Conservation (phyloP, 2,888 invertebrate genomes). For the Netelia melanura region DNA sequence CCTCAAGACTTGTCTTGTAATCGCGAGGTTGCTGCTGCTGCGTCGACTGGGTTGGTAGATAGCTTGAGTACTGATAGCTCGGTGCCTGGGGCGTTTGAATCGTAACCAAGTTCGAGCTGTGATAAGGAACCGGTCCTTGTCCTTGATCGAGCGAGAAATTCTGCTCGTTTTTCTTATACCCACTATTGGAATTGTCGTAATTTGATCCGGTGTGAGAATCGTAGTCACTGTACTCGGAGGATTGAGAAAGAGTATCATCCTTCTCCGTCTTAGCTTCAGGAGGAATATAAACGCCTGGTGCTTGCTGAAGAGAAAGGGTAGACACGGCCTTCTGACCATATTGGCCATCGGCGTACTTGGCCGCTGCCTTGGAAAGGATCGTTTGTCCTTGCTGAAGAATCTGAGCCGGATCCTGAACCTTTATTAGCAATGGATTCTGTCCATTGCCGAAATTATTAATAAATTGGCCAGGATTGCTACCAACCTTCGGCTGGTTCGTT, state of each 20-base stretch:
- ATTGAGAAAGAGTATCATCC: slow-evolving; percentile 64
- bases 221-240: slow-evolving; percentile 76
- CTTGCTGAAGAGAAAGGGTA: slow-evolving; percentile 74
- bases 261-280: slow-evolving; percentile 70
- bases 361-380: slow-evolving; percentile 64
- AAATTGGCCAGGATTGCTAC: slow-evolving; percentile 59
- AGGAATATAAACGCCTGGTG: slow-evolving; percentile 76
- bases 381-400: slow-evolving; percentile 58
- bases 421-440: slow-evolving; percentile 56
- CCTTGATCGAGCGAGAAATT: slow-evolving; percentile 72
- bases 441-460: slow-evolving; percentile 38
- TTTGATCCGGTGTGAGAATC: slow-evolving; percentile 70
- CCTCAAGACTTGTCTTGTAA: slow-evolving; percentile 74
- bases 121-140: slow-evolving; percentile 70
- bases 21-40: slow-evolving; percentile 62
- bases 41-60: slow-evolving; percentile 72
- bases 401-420: slow-evolving; percentile 59
- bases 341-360: slow-evolving; percentile 71
- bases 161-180: slow-evolving; percentile 69
- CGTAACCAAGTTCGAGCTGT: slow-evolving; percentile 74
- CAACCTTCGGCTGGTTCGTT: slow-evolving; percentile 68
- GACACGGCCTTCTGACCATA: slow-evolving; percentile 75
- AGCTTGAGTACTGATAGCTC: slow-evolving; percentile 78
- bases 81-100: slow-evolving; percentile 74
- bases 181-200: slow-evolving; percentile 65